phyloP scores from a whole-genome alignment of 2,113 vertebrate genomes.

The Oncorhynchus mykiss region DNA sequence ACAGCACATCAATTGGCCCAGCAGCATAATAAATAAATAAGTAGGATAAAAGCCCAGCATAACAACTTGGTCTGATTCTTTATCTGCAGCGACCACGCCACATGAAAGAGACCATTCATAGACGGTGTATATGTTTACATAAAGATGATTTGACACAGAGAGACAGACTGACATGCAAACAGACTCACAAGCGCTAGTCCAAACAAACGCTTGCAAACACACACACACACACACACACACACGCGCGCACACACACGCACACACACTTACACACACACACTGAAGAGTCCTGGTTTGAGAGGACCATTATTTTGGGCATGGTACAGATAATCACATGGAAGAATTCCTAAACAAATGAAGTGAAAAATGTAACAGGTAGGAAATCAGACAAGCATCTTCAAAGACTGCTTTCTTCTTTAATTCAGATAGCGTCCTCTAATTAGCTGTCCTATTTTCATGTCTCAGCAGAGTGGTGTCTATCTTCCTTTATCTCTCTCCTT shows the following conservation, averaged over 20 bases:
- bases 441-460: constrained; percentile 30
- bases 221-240: too few species aligned
- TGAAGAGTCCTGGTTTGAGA: neutral
- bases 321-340: constrained; percentile 14
- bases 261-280: neutral
- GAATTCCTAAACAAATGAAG: constrained; percentile 25
- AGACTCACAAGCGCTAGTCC: neutral
- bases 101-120: neutral
- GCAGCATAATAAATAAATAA: constrained; percentile 14
- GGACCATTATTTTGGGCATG: constrained; percentile 14
- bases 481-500: neutral
- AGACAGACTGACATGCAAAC: neutral
- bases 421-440: constrained; percentile 25
- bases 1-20: constrained; percentile 10
- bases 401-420: constrained; percentile 30
- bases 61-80: constrained; percentile 12
- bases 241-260: neutral
- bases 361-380: constrained; percentile 29
- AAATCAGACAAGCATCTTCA: constrained; percentile 37
- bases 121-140: constrained; percentile 7
- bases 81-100: neutral
- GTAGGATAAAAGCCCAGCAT: constrained; percentile 7
- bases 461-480: neutral
- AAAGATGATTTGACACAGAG: constrained; percentile 7
- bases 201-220: too few species aligned